phyloP scores from a whole-genome alignment of 2,113 vertebrate species.

The Halcyon malimbica region DNA sequence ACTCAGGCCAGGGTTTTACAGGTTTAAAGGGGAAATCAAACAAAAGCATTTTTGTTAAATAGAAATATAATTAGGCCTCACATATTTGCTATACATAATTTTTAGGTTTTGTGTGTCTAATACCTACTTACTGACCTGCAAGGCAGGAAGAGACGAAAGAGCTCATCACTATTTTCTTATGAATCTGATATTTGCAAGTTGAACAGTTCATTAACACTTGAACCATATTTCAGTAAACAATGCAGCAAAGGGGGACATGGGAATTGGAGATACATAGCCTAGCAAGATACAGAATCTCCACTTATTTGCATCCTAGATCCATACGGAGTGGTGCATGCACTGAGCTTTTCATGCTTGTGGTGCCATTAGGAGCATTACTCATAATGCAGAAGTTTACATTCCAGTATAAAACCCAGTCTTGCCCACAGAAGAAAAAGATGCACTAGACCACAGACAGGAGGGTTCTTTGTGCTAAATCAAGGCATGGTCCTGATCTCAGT shows the following conservation, averaged over 20 bases:
- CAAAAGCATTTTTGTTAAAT: background rate
- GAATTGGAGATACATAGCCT: background rate
- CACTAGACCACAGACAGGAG: background rate
- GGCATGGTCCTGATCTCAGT: background rate
- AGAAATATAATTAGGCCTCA: background rate
- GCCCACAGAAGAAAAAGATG: background rate
- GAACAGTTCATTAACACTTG: background rate
- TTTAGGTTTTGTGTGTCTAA: background rate
- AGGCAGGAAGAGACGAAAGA: background rate
- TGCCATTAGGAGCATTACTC: background rate
- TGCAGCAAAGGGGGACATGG: background rate
- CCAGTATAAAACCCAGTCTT: background rate
- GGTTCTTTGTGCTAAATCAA: background rate
- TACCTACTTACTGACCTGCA: background rate
- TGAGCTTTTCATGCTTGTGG: background rate
- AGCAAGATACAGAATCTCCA: background rate
- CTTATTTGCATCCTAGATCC: background rate
- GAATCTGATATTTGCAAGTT: background rate
- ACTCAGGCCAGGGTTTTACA: background rate
- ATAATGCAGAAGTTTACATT: background rate
- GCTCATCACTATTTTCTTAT: background rate
- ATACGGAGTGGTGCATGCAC: background rate
- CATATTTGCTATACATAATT: rapidly evolving
- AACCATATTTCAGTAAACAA: background rate
- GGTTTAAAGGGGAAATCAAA: background rate